These are phyloP conservation scores for Caenorhabditis japonica DNA, from an alignment of 2,888 invertebrate genomes.

Conservation along the genomic window DNA sequence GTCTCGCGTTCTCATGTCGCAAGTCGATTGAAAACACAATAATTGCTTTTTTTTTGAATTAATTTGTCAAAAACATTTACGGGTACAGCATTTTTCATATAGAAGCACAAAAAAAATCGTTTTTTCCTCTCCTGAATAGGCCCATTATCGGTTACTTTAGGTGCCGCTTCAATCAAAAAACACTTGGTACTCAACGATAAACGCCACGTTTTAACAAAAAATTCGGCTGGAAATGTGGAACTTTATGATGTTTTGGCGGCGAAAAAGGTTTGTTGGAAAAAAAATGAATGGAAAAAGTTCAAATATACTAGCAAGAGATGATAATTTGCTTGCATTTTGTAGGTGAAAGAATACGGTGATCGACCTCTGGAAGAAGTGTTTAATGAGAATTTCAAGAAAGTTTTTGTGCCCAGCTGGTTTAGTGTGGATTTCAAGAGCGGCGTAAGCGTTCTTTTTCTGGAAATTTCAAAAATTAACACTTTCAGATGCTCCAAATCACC, in stretches of 20 bases:
- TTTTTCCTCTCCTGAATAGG: too few species aligned
- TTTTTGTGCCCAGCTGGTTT: conserved; percentile 99
- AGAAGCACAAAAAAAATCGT: too few species aligned
- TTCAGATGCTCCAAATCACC: conserved; percentile 95
- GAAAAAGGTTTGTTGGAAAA: conserved; percentile 58
- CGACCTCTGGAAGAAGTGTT: conserved; percentile 85
- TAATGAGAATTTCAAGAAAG: conserved; percentile 90
- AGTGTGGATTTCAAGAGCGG: conserved; percentile 98
- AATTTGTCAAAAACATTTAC: neutral
- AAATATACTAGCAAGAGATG: too few species aligned
- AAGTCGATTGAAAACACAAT: too few species aligned
- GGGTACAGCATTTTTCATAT: neutral
- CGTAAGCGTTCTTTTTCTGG: conserved; percentile 82
- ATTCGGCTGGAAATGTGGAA: conserved; percentile 90
- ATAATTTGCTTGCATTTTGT: too few species aligned
- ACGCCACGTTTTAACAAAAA: conserved; percentile 93
- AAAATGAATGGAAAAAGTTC: too few species aligned
- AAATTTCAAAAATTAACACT: too few species aligned
- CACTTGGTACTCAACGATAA: conserved; percentile 95
- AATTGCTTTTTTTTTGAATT: too few species aligned
- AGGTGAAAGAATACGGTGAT: conserved; percentile 85
- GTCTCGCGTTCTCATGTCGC: too few species aligned
- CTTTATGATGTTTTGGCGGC: conserved; percentile 86
- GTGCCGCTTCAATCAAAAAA: conserved; percentile 93
- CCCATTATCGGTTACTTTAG: too few species aligned